Base-by-base conservation (phyloP, 2,888 invertebrate genomes). In the Dicranocentrus wangi region DNA sequence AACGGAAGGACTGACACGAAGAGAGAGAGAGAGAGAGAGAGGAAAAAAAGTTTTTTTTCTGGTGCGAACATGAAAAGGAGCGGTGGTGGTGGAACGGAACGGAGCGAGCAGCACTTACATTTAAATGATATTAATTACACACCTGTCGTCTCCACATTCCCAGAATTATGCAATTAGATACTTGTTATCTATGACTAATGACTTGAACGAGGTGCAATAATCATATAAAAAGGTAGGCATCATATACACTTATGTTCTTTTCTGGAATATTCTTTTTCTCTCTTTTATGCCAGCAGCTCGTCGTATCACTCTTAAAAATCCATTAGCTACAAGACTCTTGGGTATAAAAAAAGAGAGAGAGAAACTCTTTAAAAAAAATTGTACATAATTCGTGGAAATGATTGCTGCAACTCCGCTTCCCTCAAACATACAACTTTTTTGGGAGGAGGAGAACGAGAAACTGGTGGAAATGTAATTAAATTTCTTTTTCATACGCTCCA, bases 101-200 rank as follows among this genome's bases (percentile, higher is more conserved):
- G 13, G 13, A 39, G n/a, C n/a, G n/a, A n/a, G n/a, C n/a, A n/a
- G n/a, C n/a, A n/a, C 13, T 5, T 39, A 39, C 25, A 25, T 47
- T 55, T 55, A 55, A 55, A 10, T 25, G 55, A 23, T 55, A 55
- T 55, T 25, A 55, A 55, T 55, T 55, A 55, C 55, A 55, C 55
- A 55, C 55, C 55, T 55, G 55, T 55, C 55, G 21, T 55, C 55
- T 25, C 13, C 55, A 55, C 55, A 55, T 55, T 55, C 25, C 15
- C n/a, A 55, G 13, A 55, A 55, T 23, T 25, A 25, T 55, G 55
- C 55, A 55, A 55, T 55, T 23, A 47, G 47, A 15, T 15, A 47
- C 10, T n/a, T n/a, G n/a, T 47, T 47, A 47, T 47, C 13, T 47
- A 1, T 55, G 55, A 55, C 55, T 23, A 55, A 55, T 55, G 55